Evolutionary conservation across 1,140 invertebrate species (phyloP), one percentile per base, ranked within the genome.

Genomic region (Drosophila rufa): DNA sequence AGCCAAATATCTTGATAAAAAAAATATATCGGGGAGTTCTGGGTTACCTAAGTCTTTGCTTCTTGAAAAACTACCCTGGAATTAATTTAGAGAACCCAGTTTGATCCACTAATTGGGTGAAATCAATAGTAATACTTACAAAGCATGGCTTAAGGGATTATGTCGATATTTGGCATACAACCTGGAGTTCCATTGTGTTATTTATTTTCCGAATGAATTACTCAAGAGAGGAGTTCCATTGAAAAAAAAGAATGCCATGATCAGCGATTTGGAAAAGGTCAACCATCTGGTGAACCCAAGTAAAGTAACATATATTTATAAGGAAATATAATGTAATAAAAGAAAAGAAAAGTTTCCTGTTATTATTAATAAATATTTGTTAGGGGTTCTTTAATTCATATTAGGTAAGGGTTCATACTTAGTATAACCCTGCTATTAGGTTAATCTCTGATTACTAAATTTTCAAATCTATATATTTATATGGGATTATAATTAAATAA

Each of bases 221-320:
- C 17, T 3, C 2, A 55, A 38, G 33, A 55, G 15, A 55, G 14
- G 6, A 55, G 7, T 53, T 53, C 30, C 51, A 14, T 53, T 19
- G 30, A 38, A 43, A 43, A 38, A 43, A 22, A 5, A 53, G 12
- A 38, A 15, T 3, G 14, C 11, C 8, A 11, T 56, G 19, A 40
- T 56, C 53, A 40, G 53, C 53, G 8, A 40, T 56, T 56, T 40
- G 36, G 19, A 14, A 53, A 12, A 36, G 30, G 30, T 38, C 6
- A 38, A 22, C 12, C 33, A 8, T 38, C 19, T 55, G 4, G 22
- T 22, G 19, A 40, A 40, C 51, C 17, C 30, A 3, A 17, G 9
- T 17, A 4, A 51, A 38, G 36, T 0, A 30, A 14, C 1, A 19
- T 36, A 15, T 36, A 38, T 9, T 15, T 55, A 22, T 15, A 38